Evolutionary conservation across 2,888 invertebrate species (phyloP).

Genomic region (Eristalinus aeneus): DNA sequence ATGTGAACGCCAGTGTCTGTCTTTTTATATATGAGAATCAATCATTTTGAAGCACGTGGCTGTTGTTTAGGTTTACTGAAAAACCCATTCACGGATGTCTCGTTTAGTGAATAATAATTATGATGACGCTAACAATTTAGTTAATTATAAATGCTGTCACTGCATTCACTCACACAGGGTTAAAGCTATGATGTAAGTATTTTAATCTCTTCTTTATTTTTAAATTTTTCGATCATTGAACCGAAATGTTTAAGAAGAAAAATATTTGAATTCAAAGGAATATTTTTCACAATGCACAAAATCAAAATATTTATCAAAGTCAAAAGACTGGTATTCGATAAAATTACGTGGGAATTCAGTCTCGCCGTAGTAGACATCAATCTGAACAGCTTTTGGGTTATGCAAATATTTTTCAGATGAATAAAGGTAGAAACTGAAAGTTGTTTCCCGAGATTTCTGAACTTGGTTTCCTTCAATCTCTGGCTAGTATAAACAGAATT

Average conservation of each 20-base stretch:
- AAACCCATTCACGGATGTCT: neutral
- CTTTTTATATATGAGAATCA: neutral
- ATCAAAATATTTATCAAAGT: neutral
- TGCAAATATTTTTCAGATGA: neutral
- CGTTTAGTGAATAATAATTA: neutral
- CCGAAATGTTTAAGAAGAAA: neutral
- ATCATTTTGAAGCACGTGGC: neutral
- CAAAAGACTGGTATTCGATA: neutral
- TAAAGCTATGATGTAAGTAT: neutral
- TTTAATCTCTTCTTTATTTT: neutral
- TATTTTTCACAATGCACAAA: neutral
- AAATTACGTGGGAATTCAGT: neutral
- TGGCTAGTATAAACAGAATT: neutral
- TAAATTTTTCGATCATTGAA: neutral
- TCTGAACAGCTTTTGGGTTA: constrained; percentile 3
- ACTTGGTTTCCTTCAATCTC: neutral
- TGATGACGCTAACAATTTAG: neutral
- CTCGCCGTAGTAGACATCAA: neutral
- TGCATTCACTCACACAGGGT: neutral
- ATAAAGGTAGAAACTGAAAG: neutral
- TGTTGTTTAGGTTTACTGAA: neutral
- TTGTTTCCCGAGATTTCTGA: neutral
- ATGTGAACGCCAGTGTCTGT: neutral
- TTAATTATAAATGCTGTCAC: no score
- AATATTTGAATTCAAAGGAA: neutral